Base-by-base conservation (phyloP, 2,113 vertebrate species). In the Cathartes aura region DNA sequence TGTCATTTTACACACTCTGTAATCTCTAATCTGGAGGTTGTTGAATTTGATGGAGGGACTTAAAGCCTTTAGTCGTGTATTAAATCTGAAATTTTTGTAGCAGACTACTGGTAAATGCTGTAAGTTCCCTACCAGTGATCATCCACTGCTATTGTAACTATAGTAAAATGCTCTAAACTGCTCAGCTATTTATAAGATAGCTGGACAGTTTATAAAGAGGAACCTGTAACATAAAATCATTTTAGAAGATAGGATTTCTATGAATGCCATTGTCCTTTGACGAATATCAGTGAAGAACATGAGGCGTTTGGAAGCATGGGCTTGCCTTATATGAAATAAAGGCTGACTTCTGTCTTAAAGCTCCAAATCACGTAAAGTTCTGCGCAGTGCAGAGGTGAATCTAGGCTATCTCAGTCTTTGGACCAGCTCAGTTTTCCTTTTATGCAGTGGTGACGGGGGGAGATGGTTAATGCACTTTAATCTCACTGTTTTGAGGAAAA, bases 361-460 rank as follows among this genome's bases (percentile, higher is more conserved):
- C 17, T 52, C 36, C 19, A 45, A 88, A 73, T 17, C 48, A 12
- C 6, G 3, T 29, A 26, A 48, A 52, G 16, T 11, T 72, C 34
- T 64, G 13, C 0, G 2, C 1, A 2, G 19, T 23, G 47, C 15
- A 17, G 58, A 83, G 40, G 15, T 55, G 15, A 68, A 32, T 30
- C 52, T 42, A 34, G 21, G 11, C 21, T 3, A 4, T 16, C 15
- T 45, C 29, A 36, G 6, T 26, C 14, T 86, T 75, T 34, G 47
- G 29, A 50, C 7, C 24, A 89, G 11, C 7, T 58, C 42, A 26
- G 9, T 52, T 87, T 79, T 50, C 14, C 9, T 60, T 52, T 53
- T 38, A 32, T 10, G 8, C 14, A 22, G 1, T 34, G 8, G 7
- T 73, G 60, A n/a, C 4, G 2, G 8, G 6, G 8, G 3, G 9